These are phyloP conservation scores for Hypothenemus hampei DNA, from an alignment of 1,140 invertebrate genomes.

Conservation along the genomic window DNA sequence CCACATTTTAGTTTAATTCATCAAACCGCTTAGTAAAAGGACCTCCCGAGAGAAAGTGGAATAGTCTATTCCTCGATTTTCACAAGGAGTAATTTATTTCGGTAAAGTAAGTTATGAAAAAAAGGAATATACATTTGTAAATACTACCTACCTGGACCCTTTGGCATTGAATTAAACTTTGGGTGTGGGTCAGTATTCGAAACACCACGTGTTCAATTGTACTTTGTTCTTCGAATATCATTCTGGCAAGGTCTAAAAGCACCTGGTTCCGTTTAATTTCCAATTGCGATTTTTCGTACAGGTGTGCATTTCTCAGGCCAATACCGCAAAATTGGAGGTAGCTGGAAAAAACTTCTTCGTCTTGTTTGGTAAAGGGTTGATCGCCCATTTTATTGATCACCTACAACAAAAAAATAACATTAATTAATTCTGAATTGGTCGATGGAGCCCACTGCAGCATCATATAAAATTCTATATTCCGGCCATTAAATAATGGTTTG, in stretches of 20 bases:
- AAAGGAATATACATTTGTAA: conserved; percentile 4
- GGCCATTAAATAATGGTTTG: too few species aligned
- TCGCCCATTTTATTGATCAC: conserved; percentile 91
- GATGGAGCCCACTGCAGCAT: too few species aligned
- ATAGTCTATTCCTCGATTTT: neutral
- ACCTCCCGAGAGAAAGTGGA: neutral
- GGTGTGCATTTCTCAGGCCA: conserved; percentile 86
- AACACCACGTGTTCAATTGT: conserved; percentile 93
- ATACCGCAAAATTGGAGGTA: conserved; percentile 97
- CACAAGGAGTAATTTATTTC: neutral
- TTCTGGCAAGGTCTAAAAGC: conserved; percentile 84
- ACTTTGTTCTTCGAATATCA: conserved; percentile 96
- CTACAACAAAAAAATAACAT: conserved; percentile 48
- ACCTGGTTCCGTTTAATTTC: conserved; percentile 96
- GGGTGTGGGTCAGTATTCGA: conserved; percentile 90
- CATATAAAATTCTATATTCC: too few species aligned
- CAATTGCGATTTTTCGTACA: conserved; percentile 89
- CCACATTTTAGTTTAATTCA: conserved; percentile 1
- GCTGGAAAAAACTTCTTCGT: conserved; percentile 87
- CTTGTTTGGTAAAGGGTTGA: conserved; percentile 71
- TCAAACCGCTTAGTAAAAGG: neutral
- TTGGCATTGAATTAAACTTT: conserved; percentile 90
- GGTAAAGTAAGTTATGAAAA: neutral
- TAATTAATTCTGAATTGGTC: too few species aligned
- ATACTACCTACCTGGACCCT: conserved; percentile 68